Evolutionary conservation across 1,140 invertebrate genomes (phyloP).

Genomic region (Theocolax elegans): DNA sequence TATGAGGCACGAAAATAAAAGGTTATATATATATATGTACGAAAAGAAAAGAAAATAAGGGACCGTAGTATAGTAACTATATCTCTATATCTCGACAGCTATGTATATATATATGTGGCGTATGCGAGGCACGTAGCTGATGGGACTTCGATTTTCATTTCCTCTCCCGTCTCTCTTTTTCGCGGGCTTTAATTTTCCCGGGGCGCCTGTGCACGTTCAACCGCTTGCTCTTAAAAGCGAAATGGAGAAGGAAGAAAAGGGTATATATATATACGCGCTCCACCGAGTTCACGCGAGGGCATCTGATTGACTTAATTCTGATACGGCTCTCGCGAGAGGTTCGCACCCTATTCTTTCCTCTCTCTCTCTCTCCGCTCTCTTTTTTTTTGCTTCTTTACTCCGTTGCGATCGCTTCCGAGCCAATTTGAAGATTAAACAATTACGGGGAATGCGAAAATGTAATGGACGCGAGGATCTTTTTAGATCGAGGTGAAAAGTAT

Average conservation of each 20-base stretch:
- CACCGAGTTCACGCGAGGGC: slow-evolving; percentile 1
- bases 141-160: slow-evolving; percentile 52
- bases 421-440: slow-evolving; percentile 34
- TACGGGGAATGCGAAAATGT: neutral
- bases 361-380: neutral
- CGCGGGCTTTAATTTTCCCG: slow-evolving; percentile 46
- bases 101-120: too few relatives aligned
- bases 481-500: too few relatives aligned
- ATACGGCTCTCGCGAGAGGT: slow-evolving; percentile 28
- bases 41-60: too few relatives aligned
- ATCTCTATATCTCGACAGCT: too few relatives aligned
- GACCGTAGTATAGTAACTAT: too few relatives aligned
- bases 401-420: slow-evolving; percentile 35
- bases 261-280: too few relatives aligned
- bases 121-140: slow-evolving; percentile 47
- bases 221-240: slow-evolving; percentile 4
- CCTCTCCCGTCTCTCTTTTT: slow-evolving; percentile 20
- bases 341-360: too few relatives aligned
- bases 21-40: neutral
- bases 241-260: neutral
- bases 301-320: slow-evolving; percentile 38
- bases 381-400: too few relatives aligned
- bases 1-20: slow-evolving; percentile 1
- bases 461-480: neutral
- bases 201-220: slow-evolving; percentile 14